phyloP scores from a whole-genome alignment of 2,113 vertebrate species.

The Brachirus orientalis region DNA sequence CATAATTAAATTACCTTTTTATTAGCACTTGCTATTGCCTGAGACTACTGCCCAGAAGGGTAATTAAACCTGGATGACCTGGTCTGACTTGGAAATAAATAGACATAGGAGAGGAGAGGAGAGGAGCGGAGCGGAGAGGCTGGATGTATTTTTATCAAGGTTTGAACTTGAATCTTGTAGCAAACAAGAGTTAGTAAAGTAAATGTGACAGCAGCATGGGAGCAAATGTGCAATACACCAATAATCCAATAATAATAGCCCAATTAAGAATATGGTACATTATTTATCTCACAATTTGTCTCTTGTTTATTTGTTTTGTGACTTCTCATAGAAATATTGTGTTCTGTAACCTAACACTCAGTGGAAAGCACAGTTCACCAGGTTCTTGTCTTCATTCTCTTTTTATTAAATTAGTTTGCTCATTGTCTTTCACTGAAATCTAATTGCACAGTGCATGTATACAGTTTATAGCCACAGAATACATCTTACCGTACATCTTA shows the following conservation, averaged over 20 bases:
- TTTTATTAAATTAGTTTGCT: conserved; percentile 3
- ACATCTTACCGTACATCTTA: too few species aligned
- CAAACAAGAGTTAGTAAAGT: background rate
- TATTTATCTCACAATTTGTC: background rate
- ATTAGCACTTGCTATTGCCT: conserved; percentile 51
- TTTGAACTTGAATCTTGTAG: too few species aligned
- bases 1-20: conserved; percentile 66
- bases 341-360: conserved; percentile 3
- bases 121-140: conserved; percentile 1
- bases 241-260: conserved; percentile 19
- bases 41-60: conserved; percentile 46
- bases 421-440: background rate
- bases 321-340: conserved; percentile 10
- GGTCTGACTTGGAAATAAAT: conserved; percentile 33
- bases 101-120: background rate
- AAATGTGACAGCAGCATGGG: conserved; percentile 16
- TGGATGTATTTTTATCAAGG: too few species aligned
- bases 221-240: conserved; percentile 1
- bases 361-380: too few species aligned
- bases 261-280: too few species aligned
- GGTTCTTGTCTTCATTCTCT: background rate
- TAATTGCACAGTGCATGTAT: too few species aligned
- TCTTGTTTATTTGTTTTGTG: conserved; percentile 23
- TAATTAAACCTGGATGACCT: conserved; percentile 59
- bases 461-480: too few species aligned